Conservation (phyloP, 37 sponge, comb jelly and placozoan genomes). For the Halisarca cf. caerulea region DNA sequence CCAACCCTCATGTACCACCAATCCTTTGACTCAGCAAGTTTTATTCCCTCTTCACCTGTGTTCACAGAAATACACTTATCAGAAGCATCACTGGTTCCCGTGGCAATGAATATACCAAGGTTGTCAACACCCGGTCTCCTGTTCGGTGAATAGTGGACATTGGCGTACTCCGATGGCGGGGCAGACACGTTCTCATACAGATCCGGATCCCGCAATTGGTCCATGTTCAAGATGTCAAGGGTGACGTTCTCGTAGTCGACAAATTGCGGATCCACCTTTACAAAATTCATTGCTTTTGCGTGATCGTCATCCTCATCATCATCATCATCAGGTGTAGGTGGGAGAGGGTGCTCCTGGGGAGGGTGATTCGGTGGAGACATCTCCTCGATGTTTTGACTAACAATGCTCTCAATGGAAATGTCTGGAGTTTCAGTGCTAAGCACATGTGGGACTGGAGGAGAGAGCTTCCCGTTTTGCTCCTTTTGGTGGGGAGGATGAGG, state of each 20-base stretch:
- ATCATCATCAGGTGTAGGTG: neutral
- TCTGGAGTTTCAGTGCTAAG: neutral
- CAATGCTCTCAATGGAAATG: neutral
- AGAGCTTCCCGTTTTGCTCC: too few species aligned
- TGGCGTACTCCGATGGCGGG: neutral
- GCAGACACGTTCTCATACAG: neutral
- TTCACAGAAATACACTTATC: constrained; percentile 12
- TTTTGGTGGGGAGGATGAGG: too few species aligned
- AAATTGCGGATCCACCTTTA: neutral
- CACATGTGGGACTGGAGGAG: too few species aligned
- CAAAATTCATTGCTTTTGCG: neutral
- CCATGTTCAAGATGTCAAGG: neutral
- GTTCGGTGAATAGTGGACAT: neutral
- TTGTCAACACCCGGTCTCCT: neutral
- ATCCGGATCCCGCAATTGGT: neutral
- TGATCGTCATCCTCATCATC: neutral
- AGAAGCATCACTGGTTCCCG: neutral
- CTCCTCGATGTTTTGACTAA: neutral
- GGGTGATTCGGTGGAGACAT: neutral
- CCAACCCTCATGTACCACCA: constrained; percentile 33
- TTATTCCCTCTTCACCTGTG: neutral
- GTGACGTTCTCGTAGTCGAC: constrained; percentile 14
- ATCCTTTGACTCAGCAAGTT: constrained; percentile 7
- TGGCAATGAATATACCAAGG: constrained; percentile 10
- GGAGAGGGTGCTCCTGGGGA: neutral